These are phyloP conservation scores for Microcebus lehilahytsara DNA, from an alignment of 2,113 vertebrate genomes.

Conservation along the genomic window DNA sequence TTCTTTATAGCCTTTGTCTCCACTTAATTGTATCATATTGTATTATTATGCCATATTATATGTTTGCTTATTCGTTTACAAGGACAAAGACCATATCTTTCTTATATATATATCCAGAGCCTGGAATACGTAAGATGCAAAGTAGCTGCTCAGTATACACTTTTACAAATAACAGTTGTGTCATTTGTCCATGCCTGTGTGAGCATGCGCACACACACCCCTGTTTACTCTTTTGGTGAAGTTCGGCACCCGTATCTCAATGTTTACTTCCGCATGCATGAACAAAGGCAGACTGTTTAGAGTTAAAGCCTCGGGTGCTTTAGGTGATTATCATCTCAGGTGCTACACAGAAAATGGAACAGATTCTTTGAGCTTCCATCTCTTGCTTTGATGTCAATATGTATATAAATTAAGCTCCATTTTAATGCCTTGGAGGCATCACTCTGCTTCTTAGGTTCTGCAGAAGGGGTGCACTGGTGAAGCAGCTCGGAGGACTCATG, in stretches of 20 bases:
- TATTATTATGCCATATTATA: not conserved
- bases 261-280: conserved; percentile 74
- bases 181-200: not conserved
- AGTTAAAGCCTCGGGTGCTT: conserved; percentile 44
- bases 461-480: conserved; percentile 75
- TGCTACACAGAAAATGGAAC: conserved; percentile 75
- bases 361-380: conserved; percentile 71
- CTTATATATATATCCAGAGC: not conserved
- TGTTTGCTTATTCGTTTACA: not conserved
- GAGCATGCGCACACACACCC: not conserved
- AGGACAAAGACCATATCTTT: not conserved
- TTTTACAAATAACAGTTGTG: not conserved
- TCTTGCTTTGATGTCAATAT: conserved; percentile 79
- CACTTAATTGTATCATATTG: not conserved
- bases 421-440: conserved; percentile 75
- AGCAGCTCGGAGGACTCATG: conserved; percentile 57
- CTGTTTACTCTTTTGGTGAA: not conserved
- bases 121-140: not conserved
- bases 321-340: conserved; percentile 76
- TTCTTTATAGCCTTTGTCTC: not conserved
- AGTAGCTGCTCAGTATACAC: not conserved
- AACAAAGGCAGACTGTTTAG: conserved; percentile 68
- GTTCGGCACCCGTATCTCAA: conserved; percentile 73
- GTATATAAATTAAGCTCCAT: conserved; percentile 80
- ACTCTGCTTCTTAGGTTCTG: conserved; percentile 69